Evolutionary conservation across 1,140 invertebrate species (phyloP).

Genomic region (Anadara kagoshimensis): DNA sequence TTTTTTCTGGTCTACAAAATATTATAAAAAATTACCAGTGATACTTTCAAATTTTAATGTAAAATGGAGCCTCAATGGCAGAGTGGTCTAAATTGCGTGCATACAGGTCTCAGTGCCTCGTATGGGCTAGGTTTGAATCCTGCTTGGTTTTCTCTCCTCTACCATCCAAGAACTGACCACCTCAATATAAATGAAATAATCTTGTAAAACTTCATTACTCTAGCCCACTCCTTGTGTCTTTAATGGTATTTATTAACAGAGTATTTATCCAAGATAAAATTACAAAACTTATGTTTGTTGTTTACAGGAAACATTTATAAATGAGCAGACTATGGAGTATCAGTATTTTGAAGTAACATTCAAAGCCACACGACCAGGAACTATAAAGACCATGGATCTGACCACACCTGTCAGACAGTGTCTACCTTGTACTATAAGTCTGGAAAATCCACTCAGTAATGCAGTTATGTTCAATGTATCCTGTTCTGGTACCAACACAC

Average conservation of each 20-base stretch:
- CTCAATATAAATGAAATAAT: too few species aligned
- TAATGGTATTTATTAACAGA: neutral
- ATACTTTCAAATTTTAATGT: too few species aligned
- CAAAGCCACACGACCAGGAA: slow-evolving; percentile 65
- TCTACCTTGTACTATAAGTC: slow-evolving; percentile 61
- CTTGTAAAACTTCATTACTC: too few species aligned
- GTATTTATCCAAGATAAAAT: neutral
- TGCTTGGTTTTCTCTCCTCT: too few species aligned
- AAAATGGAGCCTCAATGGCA: too few species aligned
- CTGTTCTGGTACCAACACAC: slow-evolving; percentile 48
- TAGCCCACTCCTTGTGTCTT: too few species aligned
- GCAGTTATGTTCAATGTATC: slow-evolving; percentile 62
- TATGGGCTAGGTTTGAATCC: too few species aligned
- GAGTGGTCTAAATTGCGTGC: too few species aligned
- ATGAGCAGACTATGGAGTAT: slow-evolving; percentile 71
- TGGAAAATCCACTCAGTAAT: slow-evolving; percentile 70
- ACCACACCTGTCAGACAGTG: slow-evolving; percentile 70
- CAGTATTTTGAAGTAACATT: slow-evolving; percentile 71
- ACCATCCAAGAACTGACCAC: too few species aligned
- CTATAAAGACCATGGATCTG: slow-evolving; percentile 67
- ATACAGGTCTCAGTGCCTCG: too few species aligned
- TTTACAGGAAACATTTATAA: slow-evolving; percentile 70
- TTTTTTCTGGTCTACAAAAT: too few species aligned
- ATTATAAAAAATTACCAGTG: too few species aligned
- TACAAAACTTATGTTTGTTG: neutral